Conservation (phyloP, 1,140 invertebrate species). For the Globodera ellingtonae region DNA sequence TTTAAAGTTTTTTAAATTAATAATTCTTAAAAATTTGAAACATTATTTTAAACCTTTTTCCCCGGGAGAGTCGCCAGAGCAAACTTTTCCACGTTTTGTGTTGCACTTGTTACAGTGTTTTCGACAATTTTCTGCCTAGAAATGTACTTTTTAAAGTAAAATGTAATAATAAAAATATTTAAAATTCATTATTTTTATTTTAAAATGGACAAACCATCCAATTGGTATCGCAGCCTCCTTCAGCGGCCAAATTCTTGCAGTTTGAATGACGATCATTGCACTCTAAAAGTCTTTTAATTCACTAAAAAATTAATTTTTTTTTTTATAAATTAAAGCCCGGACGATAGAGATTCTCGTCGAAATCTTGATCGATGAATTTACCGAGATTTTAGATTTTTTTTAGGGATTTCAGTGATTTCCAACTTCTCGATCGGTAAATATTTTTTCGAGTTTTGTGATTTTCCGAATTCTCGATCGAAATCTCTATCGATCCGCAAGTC, state of each 20-base stretch:
- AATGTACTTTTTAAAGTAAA: not conserved
- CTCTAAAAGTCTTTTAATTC: conserved; percentile 21
- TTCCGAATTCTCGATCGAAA: no score
- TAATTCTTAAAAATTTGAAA: not conserved
- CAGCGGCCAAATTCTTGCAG: conserved; percentile 27
- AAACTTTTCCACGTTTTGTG: conserved; percentile 26
- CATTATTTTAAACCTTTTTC: not conserved
- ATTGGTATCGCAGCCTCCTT: conserved; percentile 30
- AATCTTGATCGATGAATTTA: no score
- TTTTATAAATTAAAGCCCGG: not conserved
- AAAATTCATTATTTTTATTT: not conserved
- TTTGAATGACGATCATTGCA: conserved; percentile 33
- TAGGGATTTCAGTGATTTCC: no score
- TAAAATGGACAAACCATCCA: conserved; percentile 11
- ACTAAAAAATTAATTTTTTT: not conserved
- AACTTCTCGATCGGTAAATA: no score
- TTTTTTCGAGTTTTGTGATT: no score
- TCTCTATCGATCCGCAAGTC: no score
- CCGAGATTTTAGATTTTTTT: no score
- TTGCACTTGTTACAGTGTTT: conserved; percentile 34
- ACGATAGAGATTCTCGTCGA: no score
- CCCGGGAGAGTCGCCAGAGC: conserved; percentile 24
- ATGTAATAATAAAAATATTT: not conserved
- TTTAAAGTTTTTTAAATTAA: not conserved
- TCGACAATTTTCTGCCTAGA: conserved; percentile 47